Conservation (phyloP, 2,888 invertebrate species). For the Cataglyphis livida region DNA sequence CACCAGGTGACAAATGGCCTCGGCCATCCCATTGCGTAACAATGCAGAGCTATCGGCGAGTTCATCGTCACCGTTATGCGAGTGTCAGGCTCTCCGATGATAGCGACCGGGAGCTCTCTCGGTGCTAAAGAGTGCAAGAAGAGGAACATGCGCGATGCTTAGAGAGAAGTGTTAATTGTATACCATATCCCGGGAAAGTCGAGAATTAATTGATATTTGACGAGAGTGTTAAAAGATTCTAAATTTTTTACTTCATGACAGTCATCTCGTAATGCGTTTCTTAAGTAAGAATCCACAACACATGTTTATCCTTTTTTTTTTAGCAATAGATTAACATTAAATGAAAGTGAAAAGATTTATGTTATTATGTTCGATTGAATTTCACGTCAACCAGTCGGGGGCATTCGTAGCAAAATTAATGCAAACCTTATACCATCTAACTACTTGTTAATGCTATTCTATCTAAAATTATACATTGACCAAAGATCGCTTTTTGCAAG, state of each 20-base stretch:
- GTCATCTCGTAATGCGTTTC: not conserved
- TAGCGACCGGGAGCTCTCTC: constrained; percentile 87
- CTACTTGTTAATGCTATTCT: not conserved
- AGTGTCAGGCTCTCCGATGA: constrained; percentile 89
- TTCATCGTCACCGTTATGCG: constrained; percentile 91
- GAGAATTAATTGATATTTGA: not conserved
- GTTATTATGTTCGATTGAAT: constrained; percentile 5
- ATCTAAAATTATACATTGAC: not conserved
- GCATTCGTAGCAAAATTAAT: constrained; percentile 19
- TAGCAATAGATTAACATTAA: not conserved
- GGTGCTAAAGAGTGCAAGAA: constrained; percentile 87
- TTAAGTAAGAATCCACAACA: not conserved
- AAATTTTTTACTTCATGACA: constrained; percentile 11
- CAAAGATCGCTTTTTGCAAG: not conserved
- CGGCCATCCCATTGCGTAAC: constrained; percentile 94
- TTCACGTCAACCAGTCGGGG: not conserved
- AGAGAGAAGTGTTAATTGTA: constrained; percentile 44
- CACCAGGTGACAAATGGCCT: constrained; percentile 94
- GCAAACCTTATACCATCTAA: not conserved
- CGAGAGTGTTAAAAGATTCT: not conserved
- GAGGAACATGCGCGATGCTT: constrained; percentile 60
- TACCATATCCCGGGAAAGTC: constrained; percentile 34
- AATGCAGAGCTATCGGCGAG: constrained; percentile 90
- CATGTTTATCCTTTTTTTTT: not conserved
- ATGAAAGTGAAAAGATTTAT: constrained; percentile 2